phyloP scores from a whole-genome alignment of 2,888 invertebrate species.

The Himalopsyche anomala region DNA sequence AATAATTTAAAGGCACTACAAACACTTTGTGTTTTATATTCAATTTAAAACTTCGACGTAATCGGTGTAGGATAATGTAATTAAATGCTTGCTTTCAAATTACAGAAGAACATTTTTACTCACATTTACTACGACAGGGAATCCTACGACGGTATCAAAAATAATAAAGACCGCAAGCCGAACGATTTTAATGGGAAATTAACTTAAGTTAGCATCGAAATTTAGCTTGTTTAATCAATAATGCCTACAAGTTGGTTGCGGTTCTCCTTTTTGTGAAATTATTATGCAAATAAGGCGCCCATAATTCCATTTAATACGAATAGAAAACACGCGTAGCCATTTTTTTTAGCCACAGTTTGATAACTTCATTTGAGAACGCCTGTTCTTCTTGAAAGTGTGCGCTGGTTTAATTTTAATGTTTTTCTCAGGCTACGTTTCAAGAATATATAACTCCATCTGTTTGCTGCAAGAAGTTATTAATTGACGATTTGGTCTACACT shows the following conservation, averaged over 20 bases:
- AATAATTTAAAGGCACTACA: too few relatives aligned
- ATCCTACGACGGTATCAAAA: not conserved
- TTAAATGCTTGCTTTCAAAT: too few relatives aligned
- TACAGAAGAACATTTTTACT: not conserved
- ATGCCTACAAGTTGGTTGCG: slow-evolving; percentile 10
- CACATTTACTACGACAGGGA: not conserved
- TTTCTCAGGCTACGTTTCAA: too few relatives aligned
- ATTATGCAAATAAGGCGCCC: slow-evolving; percentile 18
- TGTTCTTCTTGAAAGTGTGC: not conserved
- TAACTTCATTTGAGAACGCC: not conserved
- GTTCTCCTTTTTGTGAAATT: slow-evolving; percentile 24
- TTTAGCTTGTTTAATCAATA: slow-evolving; percentile 13
- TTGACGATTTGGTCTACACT: too few relatives aligned
- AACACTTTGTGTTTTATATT: too few relatives aligned
- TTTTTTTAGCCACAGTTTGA: not conserved
- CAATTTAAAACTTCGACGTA: too few relatives aligned
- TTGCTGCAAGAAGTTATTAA: too few relatives aligned
- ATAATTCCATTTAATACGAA: slow-evolving; percentile 12
- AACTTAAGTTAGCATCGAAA: not conserved
- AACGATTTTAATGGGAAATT: slow-evolving; percentile 9
- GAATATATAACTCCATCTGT: too few relatives aligned
- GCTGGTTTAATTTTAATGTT: not conserved
- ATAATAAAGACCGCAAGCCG: not conserved
- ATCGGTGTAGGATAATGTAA: too few relatives aligned
- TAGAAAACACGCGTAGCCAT: slow-evolving; percentile 6